These are phyloP conservation scores for Bilobella aurantiaca DNA, from an alignment of 1,140 invertebrate genomes.

Conservation along the genomic window DNA sequence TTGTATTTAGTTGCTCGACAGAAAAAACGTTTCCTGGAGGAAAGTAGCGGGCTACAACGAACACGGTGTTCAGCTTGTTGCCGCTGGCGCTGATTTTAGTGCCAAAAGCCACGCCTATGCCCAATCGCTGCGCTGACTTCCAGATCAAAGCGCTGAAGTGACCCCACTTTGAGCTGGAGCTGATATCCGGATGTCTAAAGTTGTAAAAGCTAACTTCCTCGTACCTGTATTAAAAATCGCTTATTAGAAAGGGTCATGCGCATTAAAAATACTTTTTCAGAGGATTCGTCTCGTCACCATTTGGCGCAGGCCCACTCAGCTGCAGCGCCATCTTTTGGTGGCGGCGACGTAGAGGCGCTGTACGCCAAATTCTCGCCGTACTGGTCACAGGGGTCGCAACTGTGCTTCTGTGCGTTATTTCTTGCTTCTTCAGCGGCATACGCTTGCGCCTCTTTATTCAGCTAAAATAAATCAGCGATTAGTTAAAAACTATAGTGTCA, in stretches of 20 bases:
- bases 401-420: slow-evolving; percentile 7
- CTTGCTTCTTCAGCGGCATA: neutral
- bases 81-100: slow-evolving; percentile 1
- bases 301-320: neutral
- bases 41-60: slow-evolving; percentile 8
- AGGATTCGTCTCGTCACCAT: slow-evolving; percentile 9
- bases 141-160: slow-evolving; percentile 20
- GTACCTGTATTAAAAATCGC: slow-evolving; percentile 6
- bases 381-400: slow-evolving; percentile 5
- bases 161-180: slow-evolving; percentile 1
- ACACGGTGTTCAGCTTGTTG: slow-evolving; percentile 1
- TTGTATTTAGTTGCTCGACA: neutral
- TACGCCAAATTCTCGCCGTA: slow-evolving; percentile 13
- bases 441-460: slow-evolving; percentile 7
- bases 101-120: slow-evolving; percentile 8
- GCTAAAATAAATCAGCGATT: neutral
- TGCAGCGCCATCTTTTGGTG: neutral
- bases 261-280: neutral
- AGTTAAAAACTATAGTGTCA: too few species aligned
- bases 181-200: neutral
- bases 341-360: neutral
- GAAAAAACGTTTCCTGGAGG: slow-evolving; percentile 5
- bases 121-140: slow-evolving; percentile 2
- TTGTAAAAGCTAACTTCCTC: neutral
- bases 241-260: neutral